phyloP scores from a whole-genome alignment of 2,113 vertebrate genomes.

The Myotis lucifugus region DNA sequence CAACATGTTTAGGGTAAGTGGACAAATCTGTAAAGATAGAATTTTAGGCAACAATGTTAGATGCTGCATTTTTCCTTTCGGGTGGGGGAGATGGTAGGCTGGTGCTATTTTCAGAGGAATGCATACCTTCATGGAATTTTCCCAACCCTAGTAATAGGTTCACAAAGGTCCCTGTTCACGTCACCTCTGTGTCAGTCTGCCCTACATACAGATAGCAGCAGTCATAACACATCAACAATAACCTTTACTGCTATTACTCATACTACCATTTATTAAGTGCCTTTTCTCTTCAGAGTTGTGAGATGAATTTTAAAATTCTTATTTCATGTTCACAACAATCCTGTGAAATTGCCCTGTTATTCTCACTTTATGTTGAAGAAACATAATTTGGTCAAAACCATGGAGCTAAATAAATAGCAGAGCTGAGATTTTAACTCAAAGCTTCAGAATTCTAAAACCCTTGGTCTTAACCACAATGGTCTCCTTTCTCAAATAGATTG shows the following conservation, averaged over 20 bases:
- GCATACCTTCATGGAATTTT: not conserved
- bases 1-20: not conserved
- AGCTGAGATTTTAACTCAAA: not conserved
- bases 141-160: not conserved
- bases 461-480: not conserved
- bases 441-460: not conserved
- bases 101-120: not conserved
- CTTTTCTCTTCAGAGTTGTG: not conserved
- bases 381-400: not conserved
- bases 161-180: not conserved
- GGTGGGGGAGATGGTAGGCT: too few relatives aligned
- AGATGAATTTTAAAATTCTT: not conserved
- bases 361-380: not conserved
- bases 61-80: not conserved
- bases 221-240: not conserved
- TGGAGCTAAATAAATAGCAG: not conserved
- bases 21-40: not conserved
- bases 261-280: not conserved
- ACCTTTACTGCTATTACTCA: not conserved
- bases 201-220: not conserved
- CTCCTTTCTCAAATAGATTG: not conserved
- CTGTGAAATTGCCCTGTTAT: not conserved
- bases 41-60: not conserved
- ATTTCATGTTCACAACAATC: not conserved
- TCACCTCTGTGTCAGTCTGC: not conserved